Percentiles rank a stretch among this genome's conserved stretches.
Conservation (phyloP, 2,888 invertebrate genomes). For the Ectemnius continuus region DNA sequence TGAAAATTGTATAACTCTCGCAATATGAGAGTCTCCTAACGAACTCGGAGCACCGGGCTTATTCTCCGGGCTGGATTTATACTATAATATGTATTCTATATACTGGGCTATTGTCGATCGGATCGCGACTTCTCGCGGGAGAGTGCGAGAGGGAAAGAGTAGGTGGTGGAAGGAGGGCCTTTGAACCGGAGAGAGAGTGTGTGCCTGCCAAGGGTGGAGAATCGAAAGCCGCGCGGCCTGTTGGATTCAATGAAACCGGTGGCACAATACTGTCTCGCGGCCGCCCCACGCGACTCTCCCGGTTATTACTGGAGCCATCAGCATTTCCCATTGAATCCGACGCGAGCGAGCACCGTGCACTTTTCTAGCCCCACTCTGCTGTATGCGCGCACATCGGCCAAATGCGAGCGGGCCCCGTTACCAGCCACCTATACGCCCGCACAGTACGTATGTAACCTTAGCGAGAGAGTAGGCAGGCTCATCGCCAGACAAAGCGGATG, state of each 20-base stretch:
- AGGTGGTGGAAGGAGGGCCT: background rate
- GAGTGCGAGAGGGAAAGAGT: background rate
- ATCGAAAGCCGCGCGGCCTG: too few species aligned
- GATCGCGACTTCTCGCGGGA: background rate
- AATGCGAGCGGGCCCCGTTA: background rate
- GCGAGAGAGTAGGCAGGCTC: background rate
- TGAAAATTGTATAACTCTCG: constrained; percentile 1
- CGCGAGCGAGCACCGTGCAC: constrained; percentile 2
- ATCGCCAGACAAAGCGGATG: constrained; percentile 10
- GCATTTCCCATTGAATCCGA: constrained; percentile 26
- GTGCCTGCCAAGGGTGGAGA: constrained; percentile 26
- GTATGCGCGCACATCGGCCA: background rate
- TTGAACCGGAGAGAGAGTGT: constrained; percentile 17
- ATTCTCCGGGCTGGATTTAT: background rate
- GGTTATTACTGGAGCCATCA: constrained; percentile 16
- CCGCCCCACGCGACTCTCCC: constrained; percentile 11
- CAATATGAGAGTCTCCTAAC: constrained; percentile 1
- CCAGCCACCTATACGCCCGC: background rate
- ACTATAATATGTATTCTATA: constrained; percentile 9
- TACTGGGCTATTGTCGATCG: constrained; percentile 10
- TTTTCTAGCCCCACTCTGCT: background rate
- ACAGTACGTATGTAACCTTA: background rate
- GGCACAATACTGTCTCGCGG: constrained; percentile 44
- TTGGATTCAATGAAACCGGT: constrained; percentile 54
- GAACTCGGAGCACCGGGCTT: constrained; percentile 5